These are phyloP conservation scores for Nesogale talazaci DNA, from an alignment of 2,113 vertebrate species.

Conservation along the genomic window DNA sequence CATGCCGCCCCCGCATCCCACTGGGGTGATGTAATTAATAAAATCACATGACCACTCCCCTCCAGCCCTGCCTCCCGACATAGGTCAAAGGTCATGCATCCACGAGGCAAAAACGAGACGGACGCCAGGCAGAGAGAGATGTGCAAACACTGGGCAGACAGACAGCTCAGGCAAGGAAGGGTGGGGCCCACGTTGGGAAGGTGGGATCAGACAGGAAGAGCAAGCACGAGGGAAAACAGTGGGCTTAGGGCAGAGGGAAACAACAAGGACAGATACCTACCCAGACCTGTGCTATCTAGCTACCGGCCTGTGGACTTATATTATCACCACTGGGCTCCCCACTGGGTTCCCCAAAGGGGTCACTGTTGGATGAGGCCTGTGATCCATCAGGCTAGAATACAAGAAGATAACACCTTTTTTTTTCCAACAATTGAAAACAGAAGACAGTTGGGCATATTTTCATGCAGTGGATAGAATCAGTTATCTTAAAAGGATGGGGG, in stretches of 20 bases:
- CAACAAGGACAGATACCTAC: constrained; percentile 96
- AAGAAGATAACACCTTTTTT: constrained; percentile 90
- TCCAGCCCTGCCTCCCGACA: not conserved
- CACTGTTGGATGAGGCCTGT: constrained; percentile 97
- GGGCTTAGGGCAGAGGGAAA: constrained; percentile 80
- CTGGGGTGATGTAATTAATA: not conserved
- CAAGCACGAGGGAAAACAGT: constrained; percentile 74
- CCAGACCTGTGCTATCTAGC: constrained; percentile 99
- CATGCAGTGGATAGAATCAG: constrained; percentile 80
- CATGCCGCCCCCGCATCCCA: not conserved
- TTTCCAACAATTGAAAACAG: constrained; percentile 82
- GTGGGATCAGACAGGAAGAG: not conserved
- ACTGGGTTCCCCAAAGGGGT: constrained; percentile 93
- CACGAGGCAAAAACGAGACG: constrained; percentile 28
- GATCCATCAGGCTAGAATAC: constrained; percentile 95
- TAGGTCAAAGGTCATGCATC: constrained; percentile 78
- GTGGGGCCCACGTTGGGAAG: not conserved
- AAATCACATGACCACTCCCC: not conserved
- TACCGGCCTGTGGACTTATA: constrained; percentile 98
- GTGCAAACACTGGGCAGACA: constrained; percentile 13
- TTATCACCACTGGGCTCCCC: constrained; percentile 92
- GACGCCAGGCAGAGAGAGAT: constrained; percentile 27
- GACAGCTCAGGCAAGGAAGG: constrained; percentile 76
- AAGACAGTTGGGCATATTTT: constrained; percentile 83
- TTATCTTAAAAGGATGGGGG: constrained; percentile 43